Conservation (phyloP, 37 sponge, comb jelly and placozoan species). For the Tethya wilhelma region DNA sequence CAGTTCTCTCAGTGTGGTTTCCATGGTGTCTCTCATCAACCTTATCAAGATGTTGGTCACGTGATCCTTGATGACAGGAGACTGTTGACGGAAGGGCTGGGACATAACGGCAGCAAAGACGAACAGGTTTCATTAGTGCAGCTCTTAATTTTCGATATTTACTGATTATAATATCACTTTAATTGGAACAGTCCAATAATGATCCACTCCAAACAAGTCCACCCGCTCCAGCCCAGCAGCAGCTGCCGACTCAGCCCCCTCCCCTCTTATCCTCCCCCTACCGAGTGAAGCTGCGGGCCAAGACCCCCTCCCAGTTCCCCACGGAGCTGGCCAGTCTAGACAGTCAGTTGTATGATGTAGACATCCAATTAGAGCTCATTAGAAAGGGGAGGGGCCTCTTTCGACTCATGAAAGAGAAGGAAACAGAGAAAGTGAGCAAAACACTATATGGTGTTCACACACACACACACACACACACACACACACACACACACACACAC, state of each 20-base stretch:
- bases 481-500: no score
- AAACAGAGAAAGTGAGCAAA: conserved; percentile 27
- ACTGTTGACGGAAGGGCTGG: conserved; percentile 53
- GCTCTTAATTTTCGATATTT: no score
- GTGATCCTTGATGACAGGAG: conserved; percentile 49
- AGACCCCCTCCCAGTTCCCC: conserved; percentile 50
- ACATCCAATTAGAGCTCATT: neutral
- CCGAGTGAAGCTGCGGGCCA: conserved; percentile 3
- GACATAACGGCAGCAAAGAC: no score
- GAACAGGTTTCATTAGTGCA: no score
- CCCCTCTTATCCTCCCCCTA: neutral
- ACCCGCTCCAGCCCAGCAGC: neutral
- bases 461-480: neutral
- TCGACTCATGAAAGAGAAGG: conserved; percentile 13
- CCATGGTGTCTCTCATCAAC: conserved; percentile 25
- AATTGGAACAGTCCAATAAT: neutral
- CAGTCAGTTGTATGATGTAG: conserved; percentile 5
- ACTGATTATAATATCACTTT: neutral
- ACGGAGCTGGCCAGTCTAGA: conserved; percentile 15
- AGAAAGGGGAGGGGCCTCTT: conserved; percentile 36
- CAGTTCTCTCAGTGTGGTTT: conserved; percentile 57
- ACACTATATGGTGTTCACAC: neutral
- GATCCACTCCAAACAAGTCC: no score
- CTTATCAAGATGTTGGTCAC: conserved; percentile 54
- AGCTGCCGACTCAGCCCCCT: neutral